Base-by-base conservation (phyloP, 2,888 invertebrate species). In the Nemapogon koenigi region DNA sequence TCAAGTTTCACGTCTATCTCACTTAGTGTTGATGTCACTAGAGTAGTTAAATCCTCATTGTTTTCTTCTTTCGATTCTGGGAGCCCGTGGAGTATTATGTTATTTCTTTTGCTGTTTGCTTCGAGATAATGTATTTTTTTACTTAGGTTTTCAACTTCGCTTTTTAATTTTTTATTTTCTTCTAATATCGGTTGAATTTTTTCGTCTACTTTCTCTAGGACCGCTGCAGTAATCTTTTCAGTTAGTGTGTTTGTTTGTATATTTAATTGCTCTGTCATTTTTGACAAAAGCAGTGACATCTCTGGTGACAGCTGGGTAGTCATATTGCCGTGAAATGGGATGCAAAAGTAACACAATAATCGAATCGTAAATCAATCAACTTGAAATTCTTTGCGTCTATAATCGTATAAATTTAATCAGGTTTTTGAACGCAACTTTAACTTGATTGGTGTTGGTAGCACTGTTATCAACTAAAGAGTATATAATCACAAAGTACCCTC, bases 181-280 rank as follows among this genome's bases (percentile, higher is more conserved):
- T 37, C 37, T 15, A 37, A 16, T 16, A 37, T 27, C 13, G 28
- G 37, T 11, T 37, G 26, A 10, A 37, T 14, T 37, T 37, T 37
- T 28, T 37, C 37, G 15, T 37, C 37, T 8, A 26, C 28, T 16
- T 37, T 37, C 10, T 18, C 17, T 37, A 37, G 14, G 13, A 37
- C 37, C 4, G 37, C 30, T 16, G 37, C 30, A 29, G 37, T 37
- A 17, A 37, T 37, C n/a, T 37, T 37, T 29, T 37, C 30, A 15
- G 30, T 37, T 29, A 37, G 16, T 10, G 28, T 29, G 10, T 16
- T 17, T 37, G 37, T 37, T 37, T 37, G 37, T 10, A 16, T 10
- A 37, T 37, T 37, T 17, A 29, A 17, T 15, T 30, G 37, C 29
- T 29, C 30, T 8, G 16, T 16, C 37, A 37, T 37, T 19, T 37